A percentile compares a stretch with the other conserved stretches of the same genome.
Conservation (phyloP, 2,888 invertebrate genomes). For the Steinernema scapterisci region DNA sequence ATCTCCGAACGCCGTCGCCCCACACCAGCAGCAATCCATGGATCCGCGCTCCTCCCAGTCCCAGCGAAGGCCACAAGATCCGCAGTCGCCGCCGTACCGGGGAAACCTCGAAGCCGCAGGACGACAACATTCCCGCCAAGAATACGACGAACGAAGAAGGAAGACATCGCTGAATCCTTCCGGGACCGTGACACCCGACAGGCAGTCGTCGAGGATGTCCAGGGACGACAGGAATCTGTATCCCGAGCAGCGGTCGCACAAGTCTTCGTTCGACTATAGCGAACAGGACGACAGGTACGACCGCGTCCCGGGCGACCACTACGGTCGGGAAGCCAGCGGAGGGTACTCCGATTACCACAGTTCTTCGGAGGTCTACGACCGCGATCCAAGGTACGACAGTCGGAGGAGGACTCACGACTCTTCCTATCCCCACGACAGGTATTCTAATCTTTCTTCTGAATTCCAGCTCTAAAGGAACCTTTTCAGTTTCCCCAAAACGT, state of each 20-base stretch:
- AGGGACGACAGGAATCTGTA: neutral
- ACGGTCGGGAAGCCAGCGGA: neutral
- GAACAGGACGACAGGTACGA: conserved; percentile 20
- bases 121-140: conserved; percentile 4
- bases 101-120: neutral
- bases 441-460: neutral
- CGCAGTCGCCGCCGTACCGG: neutral
- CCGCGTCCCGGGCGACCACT: neutral
- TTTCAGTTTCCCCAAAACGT: neutral
- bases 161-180: neutral
- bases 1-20: neutral
- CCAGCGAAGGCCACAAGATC: conserved; percentile 3
- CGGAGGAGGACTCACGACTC: conserved; percentile 7
- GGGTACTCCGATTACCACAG: conserved; percentile 19
- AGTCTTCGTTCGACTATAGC: conserved; percentile 4
- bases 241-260: conserved; percentile 9
- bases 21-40: neutral
- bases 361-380: conserved; percentile 20
- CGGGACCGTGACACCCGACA: neutral
- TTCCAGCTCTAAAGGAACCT: neutral
- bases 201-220: neutral
- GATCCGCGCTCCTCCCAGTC: neutral
- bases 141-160: neutral
- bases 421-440: conserved; percentile 9
- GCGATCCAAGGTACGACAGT: conserved; percentile 2